Conservation (phyloP, 92 coral and sea anemone genomes). For the Blastomussa wellsi region DNA sequence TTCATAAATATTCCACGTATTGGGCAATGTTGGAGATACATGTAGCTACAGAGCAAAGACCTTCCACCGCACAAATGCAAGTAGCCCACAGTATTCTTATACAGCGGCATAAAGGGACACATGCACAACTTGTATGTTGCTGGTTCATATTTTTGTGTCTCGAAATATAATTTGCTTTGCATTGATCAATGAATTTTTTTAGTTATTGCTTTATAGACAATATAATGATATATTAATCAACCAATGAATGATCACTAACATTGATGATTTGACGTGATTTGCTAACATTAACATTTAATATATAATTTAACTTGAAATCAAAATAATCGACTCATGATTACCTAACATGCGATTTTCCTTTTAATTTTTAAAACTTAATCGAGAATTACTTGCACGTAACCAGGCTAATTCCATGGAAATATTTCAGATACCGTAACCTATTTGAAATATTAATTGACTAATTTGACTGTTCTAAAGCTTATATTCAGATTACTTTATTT, state of each 20-base stretch:
- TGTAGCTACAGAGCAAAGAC: background rate
- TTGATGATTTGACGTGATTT: constrained; percentile 45
- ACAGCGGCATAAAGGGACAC: background rate
- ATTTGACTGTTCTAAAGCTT: background rate
- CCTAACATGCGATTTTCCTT: background rate
- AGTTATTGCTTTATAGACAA: background rate
- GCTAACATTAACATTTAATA: constrained; percentile 18
- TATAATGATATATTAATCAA: background rate
- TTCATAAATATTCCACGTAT: background rate
- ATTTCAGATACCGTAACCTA: background rate
- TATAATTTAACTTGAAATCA: constrained; percentile 14
- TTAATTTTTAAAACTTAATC: background rate
- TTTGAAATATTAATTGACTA: background rate
- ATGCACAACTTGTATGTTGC: background rate
- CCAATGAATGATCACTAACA: constrained; percentile 28
- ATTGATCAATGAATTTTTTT: background rate
- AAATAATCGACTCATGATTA: background rate
- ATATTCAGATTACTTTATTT: too few relatives aligned
- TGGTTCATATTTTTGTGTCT: background rate
- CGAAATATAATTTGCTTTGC: background rate
- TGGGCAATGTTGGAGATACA: background rate
- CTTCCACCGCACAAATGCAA: background rate
- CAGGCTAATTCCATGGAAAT: background rate
- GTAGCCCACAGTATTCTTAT: background rate
- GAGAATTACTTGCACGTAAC: background rate